Evolutionary conservation across 2,797 vertebrate species (phyloP), one percentile per base, ranked within the genome.

Genomic region (Nannoperca obscura): DNA sequence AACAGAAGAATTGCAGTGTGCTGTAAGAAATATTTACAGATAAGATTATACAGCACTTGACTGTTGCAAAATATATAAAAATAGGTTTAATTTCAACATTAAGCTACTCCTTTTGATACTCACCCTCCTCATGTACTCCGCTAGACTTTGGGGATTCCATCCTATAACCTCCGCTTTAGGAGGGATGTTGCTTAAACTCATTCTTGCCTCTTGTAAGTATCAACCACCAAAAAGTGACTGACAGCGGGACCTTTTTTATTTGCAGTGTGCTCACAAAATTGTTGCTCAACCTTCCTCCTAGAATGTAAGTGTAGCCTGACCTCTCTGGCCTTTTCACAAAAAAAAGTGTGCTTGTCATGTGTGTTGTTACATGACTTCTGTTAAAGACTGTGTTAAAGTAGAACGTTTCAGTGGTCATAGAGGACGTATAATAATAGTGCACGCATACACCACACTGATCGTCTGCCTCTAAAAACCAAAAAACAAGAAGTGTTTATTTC

Each of bases 91-190:
- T 32, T 30, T 47, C n/a, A 36, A 3, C 22, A 1, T 63, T 0
- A 0, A 12, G 5, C 44, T 42, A 3, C 2, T 22, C 0, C 0
- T 36, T 32, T 47, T 20, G 3, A 27, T 14, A 74, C 84, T 90
- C 50, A 92, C 86, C 71, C 7, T 84, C 4, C 24, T 86, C 87
- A 88, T 82, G 74, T 84, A 83, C 52, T 84, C 78, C 2, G 89
- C 82, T 5, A 90, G 69, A 68, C 15, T 74, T 15, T 62, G 55
- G 22, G 79, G 42, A 61, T 34, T 70, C 89, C 86, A 90, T 66
- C 69, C 32, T 78, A 88, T 76, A 69, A 89, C 78, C 57, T 91
- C 88, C 11, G 12, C 34, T 72, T 82, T 75, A 9, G 32, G 62
- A 1, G 84, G 87, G 27, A 64, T 4, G 2, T 38, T n/a, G 14